Percentiles rank a stretch among this genome's conserved stretches.
Conservation (phyloP, 2,888 invertebrate genomes). For the Tetanocera ferruginea region DNA sequence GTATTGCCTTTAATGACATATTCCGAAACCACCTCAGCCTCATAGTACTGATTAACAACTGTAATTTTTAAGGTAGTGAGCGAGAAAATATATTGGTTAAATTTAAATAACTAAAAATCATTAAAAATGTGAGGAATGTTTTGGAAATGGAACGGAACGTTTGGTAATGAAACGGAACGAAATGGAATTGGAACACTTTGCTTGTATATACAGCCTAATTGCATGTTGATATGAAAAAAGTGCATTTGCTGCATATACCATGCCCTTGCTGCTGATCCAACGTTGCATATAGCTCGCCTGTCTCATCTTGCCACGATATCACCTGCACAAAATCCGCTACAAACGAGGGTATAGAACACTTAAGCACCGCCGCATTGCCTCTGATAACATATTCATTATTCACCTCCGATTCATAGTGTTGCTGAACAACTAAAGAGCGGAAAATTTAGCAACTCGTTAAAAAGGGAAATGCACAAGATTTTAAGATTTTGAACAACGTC, state of each 20-base stretch:
- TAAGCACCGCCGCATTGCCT: conserved; percentile 80
- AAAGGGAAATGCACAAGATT: neutral
- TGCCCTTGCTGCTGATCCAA: conserved; percentile 62
- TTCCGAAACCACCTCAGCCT: conserved; percentile 89
- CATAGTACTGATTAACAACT: conserved; percentile 92
- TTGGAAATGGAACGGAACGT: neutral
- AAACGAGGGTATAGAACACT: conserved; percentile 82
- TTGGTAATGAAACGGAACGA: neutral
- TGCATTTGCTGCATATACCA: too few species aligned
- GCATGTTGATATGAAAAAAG: neutral
- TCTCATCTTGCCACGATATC: conserved; percentile 79
- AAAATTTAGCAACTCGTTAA: conserved; percentile 11
- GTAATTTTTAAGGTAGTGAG: conserved; percentile 52
- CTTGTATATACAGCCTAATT: neutral
- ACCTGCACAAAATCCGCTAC: conserved; percentile 81
- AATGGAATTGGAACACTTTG: neutral
- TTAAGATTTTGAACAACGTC: neutral
- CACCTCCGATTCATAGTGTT: conserved; percentile 80
- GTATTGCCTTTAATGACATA: conserved; percentile 91
- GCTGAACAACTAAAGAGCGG: conserved; percentile 75
- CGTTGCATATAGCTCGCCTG: conserved; percentile 65
- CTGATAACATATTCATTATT: conserved; percentile 81
- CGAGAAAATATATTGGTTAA: too few species aligned
- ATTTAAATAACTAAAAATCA: neutral
- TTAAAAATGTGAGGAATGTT: neutral